These are phyloP conservation scores for Zele albiditarsus DNA, from an alignment of 2,888 invertebrate genomes.

Conservation along the genomic window DNA sequence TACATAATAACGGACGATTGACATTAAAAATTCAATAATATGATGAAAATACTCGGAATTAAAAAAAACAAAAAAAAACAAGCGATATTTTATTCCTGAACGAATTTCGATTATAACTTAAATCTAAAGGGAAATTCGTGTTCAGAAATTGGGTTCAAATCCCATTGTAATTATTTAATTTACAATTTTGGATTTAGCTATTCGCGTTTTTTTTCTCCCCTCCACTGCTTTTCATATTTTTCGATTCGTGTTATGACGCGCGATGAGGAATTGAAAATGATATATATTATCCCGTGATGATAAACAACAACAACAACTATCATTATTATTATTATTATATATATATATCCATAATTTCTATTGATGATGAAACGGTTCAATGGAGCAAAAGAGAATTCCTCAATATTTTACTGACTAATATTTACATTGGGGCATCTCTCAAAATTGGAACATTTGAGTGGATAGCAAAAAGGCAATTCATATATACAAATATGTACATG, in stretches of 20 bases:
- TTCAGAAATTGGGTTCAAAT: background rate
- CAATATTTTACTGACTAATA: background rate
- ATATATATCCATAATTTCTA: background rate
- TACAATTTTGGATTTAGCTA: background rate
- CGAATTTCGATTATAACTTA: background rate
- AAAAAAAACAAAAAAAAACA: background rate
- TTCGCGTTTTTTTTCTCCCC: background rate
- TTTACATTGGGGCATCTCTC: background rate
- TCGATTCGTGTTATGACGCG: background rate
- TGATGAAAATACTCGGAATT: conserved; percentile 1
- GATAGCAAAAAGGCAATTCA: background rate
- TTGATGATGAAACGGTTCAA: background rate
- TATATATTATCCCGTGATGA: background rate
- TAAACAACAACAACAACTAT: background rate
- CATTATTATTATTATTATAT: background rate
- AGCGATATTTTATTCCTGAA: background rate
- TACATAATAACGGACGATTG: conserved; percentile 19
- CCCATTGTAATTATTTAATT: background rate
- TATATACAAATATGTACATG: background rate
- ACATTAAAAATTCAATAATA: background rate
- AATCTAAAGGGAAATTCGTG: background rate
- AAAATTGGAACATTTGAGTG: background rate
- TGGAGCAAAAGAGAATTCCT: background rate
- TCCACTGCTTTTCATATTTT: background rate
- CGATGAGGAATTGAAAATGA: background rate